Evolutionary conservation across 2,113 vertebrate genomes (phyloP).

Genomic region (Dasyurus viverrinus): DNA sequence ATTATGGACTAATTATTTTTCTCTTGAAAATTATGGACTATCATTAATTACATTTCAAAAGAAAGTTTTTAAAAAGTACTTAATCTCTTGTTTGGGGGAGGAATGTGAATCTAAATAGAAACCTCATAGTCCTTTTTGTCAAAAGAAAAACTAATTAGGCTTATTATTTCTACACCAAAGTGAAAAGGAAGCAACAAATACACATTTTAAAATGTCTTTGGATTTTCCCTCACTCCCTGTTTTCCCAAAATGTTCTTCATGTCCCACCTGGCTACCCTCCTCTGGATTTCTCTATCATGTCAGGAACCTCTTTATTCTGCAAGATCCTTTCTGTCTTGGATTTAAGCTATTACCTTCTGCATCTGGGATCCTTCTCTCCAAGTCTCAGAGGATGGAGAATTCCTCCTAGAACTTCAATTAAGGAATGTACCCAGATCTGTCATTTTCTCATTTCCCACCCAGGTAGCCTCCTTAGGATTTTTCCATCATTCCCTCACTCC

Average conservation of each 20-base stretch:
- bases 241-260: neutral
- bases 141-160: neutral
- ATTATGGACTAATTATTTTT: neutral
- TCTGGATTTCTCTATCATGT: neutral
- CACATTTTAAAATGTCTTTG: constrained; percentile 17
- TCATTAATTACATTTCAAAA: constrained; percentile 1
- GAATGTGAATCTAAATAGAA: neutral
- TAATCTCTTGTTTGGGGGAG: neutral
- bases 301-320: neutral
- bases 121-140: neutral
- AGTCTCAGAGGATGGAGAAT: neutral
- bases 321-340: neutral
- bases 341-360: neutral
- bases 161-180: neutral
- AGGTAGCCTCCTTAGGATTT: neutral
- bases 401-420: neutral
- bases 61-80: neutral
- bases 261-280: neutral
- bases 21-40: neutral
- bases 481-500: neutral
- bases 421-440: neutral
- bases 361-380: neutral
- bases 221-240: neutral
- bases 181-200: neutral
- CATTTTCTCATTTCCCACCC: no score